Evolutionary conservation across 2,888 invertebrate genomes (phyloP), one percentile per base, ranked within the genome.

Genomic region (Athalia circularis): DNA sequence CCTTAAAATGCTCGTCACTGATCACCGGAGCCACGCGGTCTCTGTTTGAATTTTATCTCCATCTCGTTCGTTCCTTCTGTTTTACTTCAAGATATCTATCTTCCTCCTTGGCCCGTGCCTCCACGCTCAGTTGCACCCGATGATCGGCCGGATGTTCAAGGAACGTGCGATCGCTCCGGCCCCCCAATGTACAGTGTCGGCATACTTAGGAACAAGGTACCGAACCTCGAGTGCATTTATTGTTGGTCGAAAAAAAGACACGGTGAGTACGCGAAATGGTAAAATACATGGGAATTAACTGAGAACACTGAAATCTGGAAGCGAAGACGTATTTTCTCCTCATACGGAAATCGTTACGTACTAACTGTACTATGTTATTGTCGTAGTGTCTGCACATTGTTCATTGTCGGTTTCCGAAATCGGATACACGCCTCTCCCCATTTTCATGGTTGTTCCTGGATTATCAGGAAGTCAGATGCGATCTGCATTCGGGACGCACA

Each of bases 41-140:
- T 59, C 4, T 11, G 8, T 59, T 59, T 59, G n/a, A n/a, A 29
- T 6, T 62, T 62, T 9, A 8, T 62, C 29, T 29, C 62, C 48
- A 4, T 65, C 48, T 11, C 11, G 1, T 59, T 7, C 11, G 5
- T 59, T 11, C 13, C 5, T 59, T 11, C n/a, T 59, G n/a, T n/a
- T 65, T 65, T n/a, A 5, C 47, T 3, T 75, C 62, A n/a, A 13
- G 9, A 11, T 15, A 0, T n/a, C 47, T 47, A 9, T 3, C 43
- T 8, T 74, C 65, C 79, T 82, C 80, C 83, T 81, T 85, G 87
- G 85, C 87, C 85, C 87, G 87, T 87, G 87, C 86, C 87, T 84
- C 82, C 83, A 84, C 87, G 85, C 86, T 86, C 83, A 85, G 86
- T 84, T 87, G 87, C 83, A 76, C 84, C 82, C 85, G 87, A 87